A percentile compares a stretch with the other conserved stretches of the same genome.
phyloP scores from a whole-genome alignment of 2,888 invertebrate species.

The Caenorhabditis virilis region DNA sequence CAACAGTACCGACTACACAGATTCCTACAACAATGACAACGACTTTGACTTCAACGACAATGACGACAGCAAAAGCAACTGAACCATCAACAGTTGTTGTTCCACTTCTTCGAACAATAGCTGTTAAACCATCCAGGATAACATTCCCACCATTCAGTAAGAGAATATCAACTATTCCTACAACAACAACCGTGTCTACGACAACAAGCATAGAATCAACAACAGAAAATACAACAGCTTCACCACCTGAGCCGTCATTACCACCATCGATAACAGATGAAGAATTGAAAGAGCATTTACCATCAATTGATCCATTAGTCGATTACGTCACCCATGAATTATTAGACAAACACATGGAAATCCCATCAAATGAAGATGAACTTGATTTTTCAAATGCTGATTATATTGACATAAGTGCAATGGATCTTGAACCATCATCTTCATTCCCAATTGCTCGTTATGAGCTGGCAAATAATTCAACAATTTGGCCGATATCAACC shows the following conservation, averaged over 20 bases:
- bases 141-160: too few relatives aligned
- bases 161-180: neutral
- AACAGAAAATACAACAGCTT: too few relatives aligned
- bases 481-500: conserved; percentile 18
- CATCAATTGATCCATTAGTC: conserved; percentile 16
- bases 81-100: too few relatives aligned
- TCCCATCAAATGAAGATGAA: conserved; percentile 25
- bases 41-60: neutral
- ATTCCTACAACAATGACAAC: conserved; percentile 1
- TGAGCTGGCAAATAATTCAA: conserved; percentile 13
- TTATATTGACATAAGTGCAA: conserved; percentile 37
- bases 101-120: too few relatives aligned
- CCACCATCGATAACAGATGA: too few relatives aligned
- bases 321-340: conserved; percentile 33
- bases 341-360: conserved; percentile 31
- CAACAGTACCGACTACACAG: neutral
- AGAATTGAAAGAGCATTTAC: neutral
- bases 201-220: neutral
- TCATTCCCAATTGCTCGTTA: conserved; percentile 11
- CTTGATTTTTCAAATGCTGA: conserved; percentile 29
- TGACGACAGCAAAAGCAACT: neutral
- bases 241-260: too few relatives aligned
- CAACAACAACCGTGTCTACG: conserved; percentile 1
- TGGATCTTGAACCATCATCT: conserved; percentile 12
- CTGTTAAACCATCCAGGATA: too few relatives aligned